These are phyloP conservation scores for Xiphydria camelus DNA, from an alignment of 2,888 invertebrate genomes.

Conservation along the genomic window DNA sequence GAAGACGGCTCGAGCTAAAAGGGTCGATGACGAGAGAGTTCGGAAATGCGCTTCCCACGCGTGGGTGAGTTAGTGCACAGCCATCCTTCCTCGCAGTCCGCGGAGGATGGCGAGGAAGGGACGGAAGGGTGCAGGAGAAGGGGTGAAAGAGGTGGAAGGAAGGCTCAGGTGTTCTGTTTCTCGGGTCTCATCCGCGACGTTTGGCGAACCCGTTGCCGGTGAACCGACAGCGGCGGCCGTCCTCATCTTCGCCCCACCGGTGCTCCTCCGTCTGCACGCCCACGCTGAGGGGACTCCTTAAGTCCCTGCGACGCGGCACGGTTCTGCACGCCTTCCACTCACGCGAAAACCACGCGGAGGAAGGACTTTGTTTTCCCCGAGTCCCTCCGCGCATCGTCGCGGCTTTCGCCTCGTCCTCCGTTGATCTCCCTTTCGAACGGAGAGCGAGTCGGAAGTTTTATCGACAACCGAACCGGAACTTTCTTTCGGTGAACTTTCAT, in stretches of 20 bases:
- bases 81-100: conserved; percentile 33
- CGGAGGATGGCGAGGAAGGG: conserved; percentile 16
- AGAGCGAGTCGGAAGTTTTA: neutral
- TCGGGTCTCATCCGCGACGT: conserved; percentile 26
- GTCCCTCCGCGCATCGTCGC: conserved; percentile 4
- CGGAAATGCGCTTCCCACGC: conserved; percentile 51
- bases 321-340: too few species aligned
- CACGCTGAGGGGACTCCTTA: conserved; percentile 27
- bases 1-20: conserved; percentile 34
- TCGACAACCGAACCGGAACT: neutral
- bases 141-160: conserved; percentile 24
- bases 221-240: conserved; percentile 26
- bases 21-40: conserved; percentile 56
- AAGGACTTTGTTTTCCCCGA: too few species aligned
- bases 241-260: conserved; percentile 19
- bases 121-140: conserved; percentile 11
- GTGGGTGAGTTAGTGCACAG: conserved; percentile 48
- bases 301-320: conserved; percentile 10
- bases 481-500: too few species aligned
- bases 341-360: too few species aligned
- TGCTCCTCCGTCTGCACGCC: conserved; percentile 41
- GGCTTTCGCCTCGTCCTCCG: conserved; percentile 9
- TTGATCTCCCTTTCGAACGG: neutral
- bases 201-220: conserved; percentile 35
- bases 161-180: conserved; percentile 48